Evolutionary conservation across 2,888 invertebrate genomes (phyloP).

Genomic region (Microctonus brassicae): DNA sequence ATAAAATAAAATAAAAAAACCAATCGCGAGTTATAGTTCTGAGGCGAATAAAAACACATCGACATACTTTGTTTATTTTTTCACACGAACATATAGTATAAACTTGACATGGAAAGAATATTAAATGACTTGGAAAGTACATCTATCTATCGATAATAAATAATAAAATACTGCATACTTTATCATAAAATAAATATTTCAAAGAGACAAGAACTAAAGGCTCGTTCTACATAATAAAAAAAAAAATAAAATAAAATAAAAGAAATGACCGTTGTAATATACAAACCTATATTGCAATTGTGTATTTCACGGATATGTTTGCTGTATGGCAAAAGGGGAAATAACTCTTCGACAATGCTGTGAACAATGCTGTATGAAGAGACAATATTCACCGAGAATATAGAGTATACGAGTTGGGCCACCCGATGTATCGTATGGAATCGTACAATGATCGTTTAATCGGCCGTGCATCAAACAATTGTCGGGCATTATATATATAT

Average conservation of each 20-base stretch:
- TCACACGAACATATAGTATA: conserved; percentile 47
- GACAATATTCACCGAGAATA: conserved; percentile 56
- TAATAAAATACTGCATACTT: too few relatives aligned
- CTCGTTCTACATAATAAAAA: neutral
- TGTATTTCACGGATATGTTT: conserved; percentile 18
- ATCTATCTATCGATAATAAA: too few relatives aligned
- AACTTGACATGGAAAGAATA: conserved; percentile 36
- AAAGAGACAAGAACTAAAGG: too few relatives aligned
- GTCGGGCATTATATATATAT: conserved; percentile 43
- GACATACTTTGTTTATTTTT: neutral
- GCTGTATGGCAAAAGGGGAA: conserved; percentile 23
- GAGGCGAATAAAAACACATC: neutral
- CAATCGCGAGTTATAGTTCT: neutral
- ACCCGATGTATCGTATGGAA: conserved; percentile 49
- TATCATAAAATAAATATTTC: too few relatives aligned
- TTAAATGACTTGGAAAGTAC: neutral
- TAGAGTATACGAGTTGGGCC: conserved; percentile 23
- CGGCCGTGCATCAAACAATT: conserved; percentile 68
- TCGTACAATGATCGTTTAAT: conserved; percentile 67
- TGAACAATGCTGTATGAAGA: conserved; percentile 43
- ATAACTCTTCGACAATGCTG: conserved; percentile 26
- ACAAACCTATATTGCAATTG: neutral
- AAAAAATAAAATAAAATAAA: neutral
- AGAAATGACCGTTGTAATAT: neutral
- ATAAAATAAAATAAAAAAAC: neutral